Conservation (phyloP, 2,888 invertebrate species). For the Alloscopus bannaensis region DNA sequence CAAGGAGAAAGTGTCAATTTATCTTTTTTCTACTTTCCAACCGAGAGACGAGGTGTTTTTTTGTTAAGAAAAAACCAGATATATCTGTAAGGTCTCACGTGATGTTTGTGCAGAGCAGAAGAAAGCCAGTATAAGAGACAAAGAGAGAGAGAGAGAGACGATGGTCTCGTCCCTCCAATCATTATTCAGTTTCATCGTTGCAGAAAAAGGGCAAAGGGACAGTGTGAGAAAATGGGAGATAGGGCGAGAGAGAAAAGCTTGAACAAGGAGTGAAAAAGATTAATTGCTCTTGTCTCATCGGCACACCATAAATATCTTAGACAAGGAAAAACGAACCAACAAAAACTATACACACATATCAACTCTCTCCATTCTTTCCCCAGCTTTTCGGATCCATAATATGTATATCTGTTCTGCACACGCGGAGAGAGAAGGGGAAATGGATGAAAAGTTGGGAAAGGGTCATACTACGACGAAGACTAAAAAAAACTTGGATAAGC, state of each 20-base stretch:
- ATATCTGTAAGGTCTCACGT: neutral
- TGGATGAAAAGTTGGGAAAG: too few relatives aligned
- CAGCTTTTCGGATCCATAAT: too few relatives aligned
- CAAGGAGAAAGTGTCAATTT: neutral
- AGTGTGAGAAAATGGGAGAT: constrained; percentile 38
- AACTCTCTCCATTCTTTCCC: too few relatives aligned
- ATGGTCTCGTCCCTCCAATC: constrained; percentile 15
- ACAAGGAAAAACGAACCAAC: constrained; percentile 7
- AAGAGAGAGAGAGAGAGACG: constrained; percentile 15
- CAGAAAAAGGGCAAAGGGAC: constrained; percentile 41
- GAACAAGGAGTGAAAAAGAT: constrained; percentile 60
- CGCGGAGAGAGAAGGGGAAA: neutral
- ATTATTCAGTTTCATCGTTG: constrained; percentile 26
- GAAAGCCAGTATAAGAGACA: neutral
- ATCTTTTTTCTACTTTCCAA: neutral
- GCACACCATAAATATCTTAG: constrained; percentile 66
- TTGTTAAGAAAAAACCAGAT: neutral
- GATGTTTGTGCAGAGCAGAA: neutral
- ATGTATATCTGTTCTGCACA: too few relatives aligned
- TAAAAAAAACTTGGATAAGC: too few relatives aligned
- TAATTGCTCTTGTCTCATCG: constrained; percentile 66
- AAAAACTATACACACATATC: too few relatives aligned
- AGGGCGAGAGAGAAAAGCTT: constrained; percentile 39
- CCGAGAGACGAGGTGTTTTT: neutral
- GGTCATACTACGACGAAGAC: too few relatives aligned